Conservation (phyloP, 1,140 invertebrate genomes). For the Lepidotrigona ventralis region DNA sequence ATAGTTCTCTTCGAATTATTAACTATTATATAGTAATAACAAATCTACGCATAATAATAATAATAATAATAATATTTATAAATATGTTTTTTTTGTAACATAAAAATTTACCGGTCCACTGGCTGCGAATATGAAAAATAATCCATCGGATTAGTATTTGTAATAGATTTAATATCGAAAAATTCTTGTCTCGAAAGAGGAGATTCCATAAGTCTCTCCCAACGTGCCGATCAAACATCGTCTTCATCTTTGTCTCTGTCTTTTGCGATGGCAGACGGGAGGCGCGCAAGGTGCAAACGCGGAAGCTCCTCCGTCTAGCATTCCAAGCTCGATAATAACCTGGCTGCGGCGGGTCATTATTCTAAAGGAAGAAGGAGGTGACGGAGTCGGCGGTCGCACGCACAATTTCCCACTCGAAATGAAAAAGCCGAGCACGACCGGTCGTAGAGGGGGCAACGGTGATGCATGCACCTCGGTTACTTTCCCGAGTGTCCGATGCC, state of each 20-base stretch:
- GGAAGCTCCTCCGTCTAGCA: slow-evolving; percentile 30
- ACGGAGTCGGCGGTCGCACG: slow-evolving; percentile 9
- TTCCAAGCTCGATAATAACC: slow-evolving; percentile 38
- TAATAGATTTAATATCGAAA: not conserved
- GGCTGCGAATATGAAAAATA: too few species aligned
- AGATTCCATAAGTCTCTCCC: not conserved
- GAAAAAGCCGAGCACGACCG: slow-evolving; percentile 16
- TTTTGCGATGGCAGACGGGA: not conserved
- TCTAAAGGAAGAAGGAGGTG: slow-evolving; percentile 36
- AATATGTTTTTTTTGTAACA: too few species aligned
- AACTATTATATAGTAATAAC: too few species aligned
- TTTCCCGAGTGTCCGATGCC: not conserved
- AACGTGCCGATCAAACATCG: not conserved
- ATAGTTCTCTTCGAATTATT: not conserved
- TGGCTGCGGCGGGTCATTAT: slow-evolving; percentile 33
- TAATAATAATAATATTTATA: too few species aligned
- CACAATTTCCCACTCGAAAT: slow-evolving; percentile 34
- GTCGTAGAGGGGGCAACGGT: not conserved
- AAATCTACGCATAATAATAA: too few species aligned
- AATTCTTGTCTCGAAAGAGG: not conserved
- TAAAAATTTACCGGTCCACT: too few species aligned
- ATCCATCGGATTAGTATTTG: too few species aligned
- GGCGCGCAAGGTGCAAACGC: not conserved
- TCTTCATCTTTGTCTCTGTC: not conserved
- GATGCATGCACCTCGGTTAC: slow-evolving; percentile 33